Conservation (phyloP, 2,797 vertebrate genomes). For the Apodemus agrarius region DNA sequence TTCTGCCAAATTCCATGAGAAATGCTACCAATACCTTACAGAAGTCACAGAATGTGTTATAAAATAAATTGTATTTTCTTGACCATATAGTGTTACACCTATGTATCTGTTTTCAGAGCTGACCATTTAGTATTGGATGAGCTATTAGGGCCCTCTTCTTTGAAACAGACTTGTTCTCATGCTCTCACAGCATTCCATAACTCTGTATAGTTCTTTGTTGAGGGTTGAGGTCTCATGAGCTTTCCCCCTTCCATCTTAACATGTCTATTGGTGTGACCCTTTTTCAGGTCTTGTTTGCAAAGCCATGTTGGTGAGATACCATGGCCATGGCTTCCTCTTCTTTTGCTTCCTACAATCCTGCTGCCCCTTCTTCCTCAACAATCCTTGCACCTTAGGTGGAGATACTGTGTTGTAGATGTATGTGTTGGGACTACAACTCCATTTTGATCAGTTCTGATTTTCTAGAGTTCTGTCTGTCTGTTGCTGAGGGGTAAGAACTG, state of each 20-base stretch:
- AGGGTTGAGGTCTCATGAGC: background rate
- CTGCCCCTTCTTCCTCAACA: no score
- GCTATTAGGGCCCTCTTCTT: background rate
- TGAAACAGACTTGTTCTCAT: background rate
- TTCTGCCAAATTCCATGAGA: constrained; percentile 34
- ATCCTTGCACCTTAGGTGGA: no score
- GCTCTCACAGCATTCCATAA: background rate
- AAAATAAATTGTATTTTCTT: constrained; percentile 5
- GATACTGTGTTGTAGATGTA: background rate
- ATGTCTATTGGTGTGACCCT: background rate
- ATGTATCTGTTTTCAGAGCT: background rate
- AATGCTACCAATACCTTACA: constrained; percentile 14
- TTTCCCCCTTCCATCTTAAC: background rate
- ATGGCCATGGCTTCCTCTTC: background rate
- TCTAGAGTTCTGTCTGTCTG: background rate
- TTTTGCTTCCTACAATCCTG: background rate
- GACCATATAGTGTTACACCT: background rate
- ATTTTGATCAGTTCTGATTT: background rate
- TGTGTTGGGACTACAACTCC: no score
- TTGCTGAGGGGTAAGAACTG: background rate
- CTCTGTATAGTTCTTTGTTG: background rate
- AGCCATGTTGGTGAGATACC: background rate
- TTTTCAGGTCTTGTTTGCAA: background rate
- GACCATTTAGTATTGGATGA: background rate
- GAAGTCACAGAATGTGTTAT: background rate